These are phyloP conservation scores for Palythoa grandiflora DNA, from an alignment of 92 coral and sea anemone species.

Conservation along the genomic window DNA sequence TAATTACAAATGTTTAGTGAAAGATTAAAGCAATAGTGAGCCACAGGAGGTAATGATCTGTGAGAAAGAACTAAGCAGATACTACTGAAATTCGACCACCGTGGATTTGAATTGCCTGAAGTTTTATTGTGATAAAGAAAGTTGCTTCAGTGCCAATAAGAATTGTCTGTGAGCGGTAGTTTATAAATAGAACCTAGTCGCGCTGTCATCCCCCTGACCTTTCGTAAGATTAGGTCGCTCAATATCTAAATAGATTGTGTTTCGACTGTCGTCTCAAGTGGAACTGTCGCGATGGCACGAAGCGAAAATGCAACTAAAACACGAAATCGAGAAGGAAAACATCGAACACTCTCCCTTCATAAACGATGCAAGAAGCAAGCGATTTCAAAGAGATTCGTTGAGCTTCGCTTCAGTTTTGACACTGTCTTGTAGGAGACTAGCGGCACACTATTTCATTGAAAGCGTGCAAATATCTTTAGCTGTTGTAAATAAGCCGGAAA, in stretches of 20 bases:
- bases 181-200: constrained; percentile 24
- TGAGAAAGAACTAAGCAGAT: background rate
- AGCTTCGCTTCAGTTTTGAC: background rate
- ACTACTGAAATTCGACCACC: background rate
- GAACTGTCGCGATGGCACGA: constrained; percentile 36
- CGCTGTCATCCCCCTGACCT: constrained; percentile 35
- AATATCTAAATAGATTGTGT: constrained; percentile 12
- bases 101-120: background rate
- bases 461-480: constrained; percentile 41
- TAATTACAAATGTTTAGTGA: background rate
- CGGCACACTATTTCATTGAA: constrained; percentile 28
- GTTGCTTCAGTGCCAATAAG: background rate
- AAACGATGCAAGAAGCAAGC: background rate
- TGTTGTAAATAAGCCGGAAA: constrained; percentile 44
- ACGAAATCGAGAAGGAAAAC: constrained; percentile 25
- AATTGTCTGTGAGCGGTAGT: constrained; percentile 15
- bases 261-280: constrained; percentile 35
- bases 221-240: constrained; percentile 14
- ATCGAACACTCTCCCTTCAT: background rate
- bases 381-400: background rate
- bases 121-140: constrained; percentile 17
- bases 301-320: constrained; percentile 32
- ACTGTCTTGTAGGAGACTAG: background rate
- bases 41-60: background rate
- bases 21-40: background rate